Base-by-base conservation (phyloP, 2,113 vertebrate species). In the Hippotragus niger region DNA sequence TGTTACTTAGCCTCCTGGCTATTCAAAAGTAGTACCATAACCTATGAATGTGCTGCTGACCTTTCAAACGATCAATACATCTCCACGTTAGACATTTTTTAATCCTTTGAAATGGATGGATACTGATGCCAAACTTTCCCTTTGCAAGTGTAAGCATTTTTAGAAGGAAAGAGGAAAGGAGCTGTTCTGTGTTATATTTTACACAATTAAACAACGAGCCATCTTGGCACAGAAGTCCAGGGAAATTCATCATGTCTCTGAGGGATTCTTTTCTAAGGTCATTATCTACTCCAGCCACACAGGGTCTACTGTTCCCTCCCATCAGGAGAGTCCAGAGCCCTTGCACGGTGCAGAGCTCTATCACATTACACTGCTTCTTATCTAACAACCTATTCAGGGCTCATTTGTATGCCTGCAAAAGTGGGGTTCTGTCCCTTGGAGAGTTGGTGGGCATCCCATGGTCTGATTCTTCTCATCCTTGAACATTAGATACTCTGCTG, bases 31-130 rank as follows among this genome's bases (percentile, higher is more conserved):
- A 97, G 95, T 89, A 80, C 64, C 27, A 1, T 98, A 98, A 98
- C 98, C 98, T 99, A 98, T 98, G 94, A 15, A 5, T 98, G 97
- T 98, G 96, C 89, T 97, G 94, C 97, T 98, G 98, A 99, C 98
- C 98, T 99, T 99, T 99, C 97, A 97, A 96, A 98, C 97, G 97
- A 99, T 99, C 99, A 98, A 99, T 99, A 98, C 96, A 98, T 98
- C 76, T 98, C 98, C 98, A 98, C 96, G 96, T 98, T 99, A 98
- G 97, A 64, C 98, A 98, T 98, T 98, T 98, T 98, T 98, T 97
- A 96, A 97, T 98, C 89, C 95, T 97, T 27, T 93, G 97, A 98
- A 98, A 94, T 98, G 98, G 98, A 98, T 98, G 90, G 97, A 98
- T 98, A 98, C 67, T 93, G 98, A 98, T 95, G 96, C 96, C 98